Base-by-base conservation (phyloP, 2,888 invertebrate genomes). In the Melinaea marsaeus region DNA sequence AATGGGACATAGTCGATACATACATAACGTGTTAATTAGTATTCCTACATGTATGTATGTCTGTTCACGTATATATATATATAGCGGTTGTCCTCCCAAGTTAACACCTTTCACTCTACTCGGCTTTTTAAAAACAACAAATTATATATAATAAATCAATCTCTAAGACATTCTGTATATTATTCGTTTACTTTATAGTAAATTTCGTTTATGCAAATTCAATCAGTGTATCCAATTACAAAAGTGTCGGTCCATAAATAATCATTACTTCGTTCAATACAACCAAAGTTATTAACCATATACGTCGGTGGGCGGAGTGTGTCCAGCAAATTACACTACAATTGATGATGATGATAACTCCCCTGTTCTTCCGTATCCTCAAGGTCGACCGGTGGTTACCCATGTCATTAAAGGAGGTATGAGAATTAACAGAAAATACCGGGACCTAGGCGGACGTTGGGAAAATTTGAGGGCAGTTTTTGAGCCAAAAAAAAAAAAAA, bases 41-140 rank as follows among this genome's bases (percentile, higher is more conserved):
- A 64, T 61, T 22, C 56, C 58, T 58, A 46, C 57, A 48, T 45
- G 32, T 32, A 51, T 51, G 22, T 32, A 51, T 32, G 11, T 48
- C 48, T 9, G 46, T 65, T 61, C 57, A 63, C 67, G 62, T 67
- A 56, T 61, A 67, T 57, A 57, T 47, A 55, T 55, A 55, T 22
- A 22, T 22, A 64, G 61, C 13, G 63, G 65, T 67, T 65, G 67
- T 67, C 67, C 67, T 67, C 61, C 62, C 58, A 55, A 55, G 47
- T 60, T 60, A 64, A 33, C 13, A 13, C 67, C 67, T 63, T 62
- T 67, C 66, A 66, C 66, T 64, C n/a, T 4, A 11, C 22, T 13
- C 7, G 35, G 37, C 61, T 48, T 47, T 57, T 58, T 57, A 54
- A 54, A 42, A 32, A 51, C 13, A 56, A 61, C 34, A 4, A 35